Conservation (phyloP, 2,888 invertebrate species). For the Petrolisthes manimaculis region DNA sequence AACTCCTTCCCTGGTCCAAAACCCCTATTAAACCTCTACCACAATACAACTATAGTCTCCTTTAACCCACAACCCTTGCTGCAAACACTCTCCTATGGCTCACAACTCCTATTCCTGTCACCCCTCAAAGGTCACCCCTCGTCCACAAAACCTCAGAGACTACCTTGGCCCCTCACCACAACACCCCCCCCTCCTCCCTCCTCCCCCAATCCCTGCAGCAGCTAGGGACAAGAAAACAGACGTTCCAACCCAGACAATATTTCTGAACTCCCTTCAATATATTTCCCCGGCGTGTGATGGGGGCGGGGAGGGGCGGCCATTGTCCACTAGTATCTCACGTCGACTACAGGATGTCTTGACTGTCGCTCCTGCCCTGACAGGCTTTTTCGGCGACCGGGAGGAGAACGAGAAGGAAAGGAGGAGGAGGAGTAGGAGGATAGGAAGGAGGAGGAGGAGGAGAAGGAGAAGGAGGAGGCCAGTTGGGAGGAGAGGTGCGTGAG, state of each 20-base stretch:
- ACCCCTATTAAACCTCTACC: too few species aligned
- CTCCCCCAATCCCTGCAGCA: neutral
- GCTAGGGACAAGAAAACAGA: constrained; percentile 15
- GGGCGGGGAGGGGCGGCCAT: constrained; percentile 22
- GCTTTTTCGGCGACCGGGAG: constrained; percentile 36
- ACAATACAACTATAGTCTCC: too few species aligned
- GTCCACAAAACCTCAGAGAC: neutral
- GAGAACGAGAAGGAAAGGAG: neutral
- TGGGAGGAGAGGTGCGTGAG: neutral
- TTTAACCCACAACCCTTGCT: neutral
- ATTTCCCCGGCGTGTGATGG: constrained; percentile 16
- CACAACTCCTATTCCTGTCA: neutral
- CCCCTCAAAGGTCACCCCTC: neutral
- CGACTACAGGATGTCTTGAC: constrained; percentile 59
- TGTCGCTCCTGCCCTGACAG: constrained; percentile 53
- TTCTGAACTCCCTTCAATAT: constrained; percentile 57
- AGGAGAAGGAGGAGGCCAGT: neutral
- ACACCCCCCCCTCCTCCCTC: neutral
- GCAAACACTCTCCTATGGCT: neutral
- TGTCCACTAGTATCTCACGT: constrained; percentile 55
- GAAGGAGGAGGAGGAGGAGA: neutral
- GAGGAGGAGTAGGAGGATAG: constrained; percentile 4
- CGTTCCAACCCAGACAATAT: constrained; percentile 45
- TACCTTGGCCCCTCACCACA: neutral
- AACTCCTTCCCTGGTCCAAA: too few species aligned